A percentile compares a stretch with the other conserved stretches of the same genome.
Conservation (phyloP, 2,888 invertebrate genomes). For the Syrphus vitripennis region DNA sequence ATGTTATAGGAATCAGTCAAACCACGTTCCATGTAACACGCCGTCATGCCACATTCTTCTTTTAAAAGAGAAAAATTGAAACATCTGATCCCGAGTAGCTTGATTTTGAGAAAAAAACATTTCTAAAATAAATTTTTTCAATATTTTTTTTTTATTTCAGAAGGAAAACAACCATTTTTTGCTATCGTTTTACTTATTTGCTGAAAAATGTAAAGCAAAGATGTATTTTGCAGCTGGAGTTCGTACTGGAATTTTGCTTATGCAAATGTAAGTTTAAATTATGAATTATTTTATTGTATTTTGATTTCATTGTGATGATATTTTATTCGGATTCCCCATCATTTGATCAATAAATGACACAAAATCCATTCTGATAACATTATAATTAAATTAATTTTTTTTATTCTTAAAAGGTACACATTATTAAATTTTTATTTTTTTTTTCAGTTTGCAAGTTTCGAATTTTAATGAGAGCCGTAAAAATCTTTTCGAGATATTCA, state of each 20-base stretch:
- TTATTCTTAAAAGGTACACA: too few species aligned
- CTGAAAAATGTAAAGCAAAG: background rate
- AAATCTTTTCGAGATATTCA: background rate
- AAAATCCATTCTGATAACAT: slow-evolving; percentile 32
- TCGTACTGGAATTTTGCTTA: background rate
- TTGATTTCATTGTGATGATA: slow-evolving; percentile 26
- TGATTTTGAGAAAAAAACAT: too few species aligned
- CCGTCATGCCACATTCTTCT: slow-evolving; percentile 78
- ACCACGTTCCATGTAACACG: slow-evolving; percentile 79
- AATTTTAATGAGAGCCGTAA: background rate
- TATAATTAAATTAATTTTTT: too few species aligned
- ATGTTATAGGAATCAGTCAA: slow-evolving; percentile 79
- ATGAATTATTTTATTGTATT: background rate
- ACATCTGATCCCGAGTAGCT: too few species aligned
- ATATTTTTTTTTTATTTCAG: background rate
- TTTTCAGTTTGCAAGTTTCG: background rate
- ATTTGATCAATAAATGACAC: slow-evolving; percentile 56
- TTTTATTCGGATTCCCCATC: slow-evolving; percentile 52
- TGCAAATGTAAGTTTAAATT: background rate
- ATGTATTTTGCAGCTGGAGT: background rate
- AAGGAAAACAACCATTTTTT: too few species aligned
- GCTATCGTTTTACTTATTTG: too few species aligned
- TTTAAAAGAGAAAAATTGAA: too few species aligned
- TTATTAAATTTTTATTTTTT: background rate
- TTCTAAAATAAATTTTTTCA: too few species aligned